Conservation (phyloP, 1,140 invertebrate species). For the Rhagoletis pomonella region DNA sequence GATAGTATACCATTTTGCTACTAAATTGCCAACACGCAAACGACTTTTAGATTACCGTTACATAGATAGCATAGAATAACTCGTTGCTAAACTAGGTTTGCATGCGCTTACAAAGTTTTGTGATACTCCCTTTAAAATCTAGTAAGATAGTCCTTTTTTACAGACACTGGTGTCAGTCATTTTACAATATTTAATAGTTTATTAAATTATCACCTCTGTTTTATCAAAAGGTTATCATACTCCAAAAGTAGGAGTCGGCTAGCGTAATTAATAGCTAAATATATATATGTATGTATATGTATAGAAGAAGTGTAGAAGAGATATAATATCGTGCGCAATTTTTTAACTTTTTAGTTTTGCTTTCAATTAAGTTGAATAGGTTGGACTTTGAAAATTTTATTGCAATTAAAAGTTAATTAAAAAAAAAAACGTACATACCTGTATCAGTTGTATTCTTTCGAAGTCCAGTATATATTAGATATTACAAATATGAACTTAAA, state of each 20-base stretch:
- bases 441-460: too few species aligned
- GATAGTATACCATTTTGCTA: neutral
- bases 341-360: neutral
- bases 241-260: too few species aligned
- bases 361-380: neutral
- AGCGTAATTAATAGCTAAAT: too few species aligned
- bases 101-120: slow-evolving; percentile 2
- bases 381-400: neutral
- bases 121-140: neutral
- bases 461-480: too few species aligned
- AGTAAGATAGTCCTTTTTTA: neutral
- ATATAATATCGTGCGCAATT: too few species aligned
- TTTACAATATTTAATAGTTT: neutral
- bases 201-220: neutral
- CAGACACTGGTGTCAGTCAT: neutral
- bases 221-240: too few species aligned
- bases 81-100: neutral
- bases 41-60: neutral
- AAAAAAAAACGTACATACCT: too few species aligned
- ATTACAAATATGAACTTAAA: too few species aligned
- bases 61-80: neutral
- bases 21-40: neutral
- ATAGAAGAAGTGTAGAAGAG: too few species aligned
- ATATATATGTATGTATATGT: too few species aligned
- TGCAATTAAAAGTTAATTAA: neutral